phyloP scores from a whole-genome alignment of 2,113 vertebrate genomes.

The Epinephelus cyanopodus region DNA sequence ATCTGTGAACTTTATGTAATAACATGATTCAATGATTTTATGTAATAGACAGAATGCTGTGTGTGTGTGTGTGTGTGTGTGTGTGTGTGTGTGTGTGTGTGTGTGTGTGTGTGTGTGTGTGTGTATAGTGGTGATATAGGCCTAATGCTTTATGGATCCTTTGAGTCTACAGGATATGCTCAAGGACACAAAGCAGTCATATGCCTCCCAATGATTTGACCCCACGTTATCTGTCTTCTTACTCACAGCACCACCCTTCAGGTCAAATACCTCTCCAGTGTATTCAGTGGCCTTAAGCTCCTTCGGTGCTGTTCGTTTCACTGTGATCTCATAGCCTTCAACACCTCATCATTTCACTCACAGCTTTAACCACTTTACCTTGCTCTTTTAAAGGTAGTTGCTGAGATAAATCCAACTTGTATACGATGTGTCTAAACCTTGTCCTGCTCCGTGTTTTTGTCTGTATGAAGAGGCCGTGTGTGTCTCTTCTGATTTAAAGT shows the following conservation, averaged over 20 bases:
- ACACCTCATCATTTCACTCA: slow-evolving; percentile 1
- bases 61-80: too few species aligned
- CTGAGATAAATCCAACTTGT: slow-evolving; percentile 1
- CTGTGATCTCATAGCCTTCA: background rate
- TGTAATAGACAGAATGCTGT: background rate
- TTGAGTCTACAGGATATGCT: background rate
- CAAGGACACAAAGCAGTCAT: background rate
- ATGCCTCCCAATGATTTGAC: background rate
- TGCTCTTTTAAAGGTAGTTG: background rate
- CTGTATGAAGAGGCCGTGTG: background rate
- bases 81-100: too few species aligned
- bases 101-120: too few species aligned
- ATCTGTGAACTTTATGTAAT: background rate
- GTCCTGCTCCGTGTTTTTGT: background rate
- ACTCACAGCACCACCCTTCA: background rate
- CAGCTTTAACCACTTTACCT: slow-evolving; percentile 8
- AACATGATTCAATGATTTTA: background rate
- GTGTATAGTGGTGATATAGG: background rate
- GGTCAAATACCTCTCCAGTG: background rate
- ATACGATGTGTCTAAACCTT: background rate
- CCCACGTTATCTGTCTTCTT: background rate
- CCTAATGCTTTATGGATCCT: background rate
- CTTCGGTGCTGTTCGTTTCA: background rate
- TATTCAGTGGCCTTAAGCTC: background rate
- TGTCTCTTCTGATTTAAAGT: slow-evolving; percentile 33